Conservation (phyloP, 2,113 vertebrate genomes). For the Acanthochromis polyacanthus region DNA sequence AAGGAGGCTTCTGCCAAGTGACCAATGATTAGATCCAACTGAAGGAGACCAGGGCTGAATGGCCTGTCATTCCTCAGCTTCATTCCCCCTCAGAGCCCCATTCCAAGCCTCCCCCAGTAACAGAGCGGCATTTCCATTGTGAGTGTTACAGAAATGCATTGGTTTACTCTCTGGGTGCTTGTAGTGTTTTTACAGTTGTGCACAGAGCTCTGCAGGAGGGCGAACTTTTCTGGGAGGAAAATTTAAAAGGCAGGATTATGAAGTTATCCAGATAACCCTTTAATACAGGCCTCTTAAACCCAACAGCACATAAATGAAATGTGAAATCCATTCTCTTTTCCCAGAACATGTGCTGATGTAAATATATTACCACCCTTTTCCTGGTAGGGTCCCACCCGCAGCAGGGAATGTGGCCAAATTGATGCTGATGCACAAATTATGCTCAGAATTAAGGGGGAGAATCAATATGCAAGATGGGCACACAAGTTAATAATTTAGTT, state of each 20-base stretch:
- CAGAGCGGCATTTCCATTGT: constrained; percentile 32
- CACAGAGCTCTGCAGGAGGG: neutral
- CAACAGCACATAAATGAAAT: constrained; percentile 24
- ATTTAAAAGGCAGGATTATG: constrained; percentile 15
- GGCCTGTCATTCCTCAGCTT: constrained; percentile 58
- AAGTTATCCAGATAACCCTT: constrained; percentile 20
- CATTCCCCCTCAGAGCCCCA: constrained; percentile 56
- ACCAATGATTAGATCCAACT: constrained; percentile 74
- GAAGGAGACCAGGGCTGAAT: constrained; percentile 53
- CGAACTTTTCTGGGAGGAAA: neutral
- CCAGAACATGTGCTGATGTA: constrained; percentile 25
- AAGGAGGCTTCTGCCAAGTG: constrained; percentile 73
- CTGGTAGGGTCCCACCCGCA: neutral
- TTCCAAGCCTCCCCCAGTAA: constrained; percentile 49
- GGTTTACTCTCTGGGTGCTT: constrained; percentile 23
- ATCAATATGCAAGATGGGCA: constrained; percentile 21
- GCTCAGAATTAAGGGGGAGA: constrained; percentile 14
- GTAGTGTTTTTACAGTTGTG: constrained; percentile 6
- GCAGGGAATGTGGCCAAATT: constrained; percentile 8
- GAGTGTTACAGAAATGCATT: constrained; percentile 39
- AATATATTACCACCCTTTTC: constrained; percentile 12
- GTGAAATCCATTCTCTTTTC: constrained; percentile 25
- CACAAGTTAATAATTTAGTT: constrained; percentile 19
- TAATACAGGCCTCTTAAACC: constrained; percentile 17
- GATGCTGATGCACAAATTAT: constrained; percentile 30